phyloP scores from a whole-genome alignment of 92 coral and sea anemone species.

The Micromussa lordhowensis region DNA sequence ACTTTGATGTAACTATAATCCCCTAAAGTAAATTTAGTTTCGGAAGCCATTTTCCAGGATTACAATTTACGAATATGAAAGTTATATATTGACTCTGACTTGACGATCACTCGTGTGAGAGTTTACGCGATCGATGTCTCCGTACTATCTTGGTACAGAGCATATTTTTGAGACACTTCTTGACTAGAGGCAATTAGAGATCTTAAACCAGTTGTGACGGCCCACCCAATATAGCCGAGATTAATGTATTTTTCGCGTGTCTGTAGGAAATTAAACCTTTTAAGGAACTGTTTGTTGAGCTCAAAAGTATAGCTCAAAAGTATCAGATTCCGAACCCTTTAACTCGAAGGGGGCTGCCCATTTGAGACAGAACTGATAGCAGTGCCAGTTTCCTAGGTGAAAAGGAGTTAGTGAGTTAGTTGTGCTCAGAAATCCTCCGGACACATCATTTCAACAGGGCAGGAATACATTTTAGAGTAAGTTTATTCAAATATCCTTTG shows the following conservation, averaged over 20 bases:
- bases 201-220: background rate
- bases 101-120: background rate
- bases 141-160: background rate
- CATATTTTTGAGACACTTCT: background rate
- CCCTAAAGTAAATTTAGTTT: background rate
- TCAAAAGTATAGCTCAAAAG: constrained; percentile 1
- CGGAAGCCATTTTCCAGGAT: background rate
- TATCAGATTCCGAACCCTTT: background rate
- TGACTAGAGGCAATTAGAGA: background rate
- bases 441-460: background rate
- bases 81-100: background rate
- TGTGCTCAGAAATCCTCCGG: background rate
- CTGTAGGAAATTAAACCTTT: background rate
- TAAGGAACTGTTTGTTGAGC: constrained; percentile 6
- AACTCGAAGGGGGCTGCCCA: background rate
- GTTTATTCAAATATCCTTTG: background rate
- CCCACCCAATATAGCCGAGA: background rate
- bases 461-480: background rate
- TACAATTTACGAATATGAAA: background rate
- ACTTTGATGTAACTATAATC: background rate
- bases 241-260: background rate
- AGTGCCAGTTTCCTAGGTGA: background rate
- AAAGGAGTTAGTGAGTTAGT: background rate
- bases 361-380: background rate
- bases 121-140: background rate